These are phyloP conservation scores for Halcyon smyrnensis DNA, from an alignment of 2,797 vertebrate species.

Conservation along the genomic window DNA sequence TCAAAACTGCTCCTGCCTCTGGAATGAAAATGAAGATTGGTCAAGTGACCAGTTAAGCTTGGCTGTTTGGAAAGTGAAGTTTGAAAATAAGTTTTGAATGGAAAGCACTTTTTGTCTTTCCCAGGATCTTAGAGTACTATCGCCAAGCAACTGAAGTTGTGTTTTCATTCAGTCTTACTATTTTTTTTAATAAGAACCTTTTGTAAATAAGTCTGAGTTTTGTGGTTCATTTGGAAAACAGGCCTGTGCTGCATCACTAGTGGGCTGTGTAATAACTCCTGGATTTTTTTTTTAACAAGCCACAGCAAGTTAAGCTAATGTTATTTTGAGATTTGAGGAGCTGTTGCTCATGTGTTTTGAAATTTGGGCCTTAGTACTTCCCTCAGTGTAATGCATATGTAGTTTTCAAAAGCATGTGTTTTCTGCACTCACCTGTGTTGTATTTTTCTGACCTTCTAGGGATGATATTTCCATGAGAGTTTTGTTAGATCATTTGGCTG, in stretches of 20 bases:
- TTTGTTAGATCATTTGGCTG: not conserved
- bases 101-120: not conserved
- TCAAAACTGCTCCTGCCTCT: not conserved
- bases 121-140: not conserved
- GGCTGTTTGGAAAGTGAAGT: not conserved
- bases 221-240: not conserved
- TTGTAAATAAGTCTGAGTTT: not conserved
- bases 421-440: not conserved
- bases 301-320: not conserved
- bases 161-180: not conserved
- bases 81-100: not conserved
- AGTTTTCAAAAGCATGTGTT: not conserved
- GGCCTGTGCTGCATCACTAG: not conserved
- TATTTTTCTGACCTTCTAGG: conserved; percentile 5
- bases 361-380: not conserved
- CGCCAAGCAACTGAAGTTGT: not conserved
- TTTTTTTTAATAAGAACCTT: not conserved
- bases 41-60: not conserved
- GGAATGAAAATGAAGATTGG: not conserved
- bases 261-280: not conserved
- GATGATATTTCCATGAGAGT: not conserved
- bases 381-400: not conserved
- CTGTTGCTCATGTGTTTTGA: not conserved
- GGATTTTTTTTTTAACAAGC: not conserved
- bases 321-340: not conserved